Evolutionary conservation across 2,888 invertebrate species (phyloP), one percentile per base, ranked within the genome.

Genomic region (Tetramorium bicarinatum): DNA sequence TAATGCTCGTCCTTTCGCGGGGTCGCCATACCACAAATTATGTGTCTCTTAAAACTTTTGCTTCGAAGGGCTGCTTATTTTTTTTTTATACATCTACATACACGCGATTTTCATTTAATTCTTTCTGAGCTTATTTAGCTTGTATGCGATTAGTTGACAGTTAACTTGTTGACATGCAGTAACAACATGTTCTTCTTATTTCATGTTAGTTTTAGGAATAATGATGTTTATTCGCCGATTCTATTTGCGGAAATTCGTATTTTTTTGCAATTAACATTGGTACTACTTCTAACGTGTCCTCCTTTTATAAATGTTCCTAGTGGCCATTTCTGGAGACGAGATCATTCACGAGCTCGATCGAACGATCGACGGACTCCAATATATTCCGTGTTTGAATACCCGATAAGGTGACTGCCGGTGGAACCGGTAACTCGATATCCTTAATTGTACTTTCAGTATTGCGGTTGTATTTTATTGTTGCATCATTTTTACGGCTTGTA

Each of bases 1-100:
- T 93, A 93, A 93, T 92, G 91, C 89, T 87, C 67, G 83, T 88
- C 88, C 89, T 90, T 90, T 89, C 84, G 85, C 88, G 82, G 83
- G 64, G 15, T 82, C 52, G 56, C 38, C 59, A 6, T 49, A 47
- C 64, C 66, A 75, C 79, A 69, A 69, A 69, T 79, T 79, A 79
- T 47, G 44, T 69, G 69, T 79, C 69, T 79, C 56, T 44, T 56
- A 29, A 44, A 67, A 56, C 44, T 69, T 79, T 34, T 34, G 13
- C 21, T 56, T 59, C 18, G 18, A 34, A 69, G 18, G 29, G 4
- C 29, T 38, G 69, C 34, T 74, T 29, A 15, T 49, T 77, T 41
- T 77, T 41, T 77, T 56, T n/a, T n/a, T 15, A 0, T 25, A 41
- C 9, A 52, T 25, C 21, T 25, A 3, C 38, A 41, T 6, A 62